Evolutionary conservation across 2,113 vertebrate species (phyloP), one percentile per base, ranked within the genome.

Genomic region (Hipposideros armiger): DNA sequence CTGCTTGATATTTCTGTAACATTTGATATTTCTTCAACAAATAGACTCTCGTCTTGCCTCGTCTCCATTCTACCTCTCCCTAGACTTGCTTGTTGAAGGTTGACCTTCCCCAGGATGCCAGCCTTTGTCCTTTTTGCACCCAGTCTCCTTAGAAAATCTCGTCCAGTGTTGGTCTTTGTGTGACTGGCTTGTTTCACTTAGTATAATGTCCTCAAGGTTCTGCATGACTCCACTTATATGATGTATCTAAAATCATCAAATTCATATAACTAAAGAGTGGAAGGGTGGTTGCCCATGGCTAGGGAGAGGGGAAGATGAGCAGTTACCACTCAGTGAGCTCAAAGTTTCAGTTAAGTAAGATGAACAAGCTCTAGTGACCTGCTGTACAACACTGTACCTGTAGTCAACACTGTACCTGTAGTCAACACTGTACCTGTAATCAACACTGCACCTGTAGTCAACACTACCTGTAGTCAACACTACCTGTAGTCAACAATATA

Each of bases 1-100:
- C 56, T 67, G 56, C 28, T 90, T 90, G 69, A 28, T 87, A 82
- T 83, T 90, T 88, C 78, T 85, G 36, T 64, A 86, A 62, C 58
- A 5, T 40, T 20, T 22, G 24, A 15, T 32, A 66, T 69, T 88
- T 94, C 72, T 76, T 11, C 70, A 56, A 94, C 9, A 47, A 66
- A 56, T 26, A n/a, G 62, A 24, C 20, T 73, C 82, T 8, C 47
- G 15, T 62, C 19, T 36, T 22, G 26, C 42, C 56, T 90, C 0
- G 0, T 54, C 47, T 66, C 45, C 19, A 19, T 67, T 50, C 32
- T 36, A 4, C 13, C 5, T 40, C 62, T 93, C 54, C 32, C 1
- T 2, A 62, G 8, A 47, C 66, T 70, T 82, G 22, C 14, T 73
- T 32, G 67, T 36, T 60, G 81, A 90, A 81, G 42, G 24, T 7